Evolutionary conservation across 1,140 invertebrate species (phyloP), one percentile per base, ranked within the genome.

Genomic region (Euura saliciscinereae): DNA sequence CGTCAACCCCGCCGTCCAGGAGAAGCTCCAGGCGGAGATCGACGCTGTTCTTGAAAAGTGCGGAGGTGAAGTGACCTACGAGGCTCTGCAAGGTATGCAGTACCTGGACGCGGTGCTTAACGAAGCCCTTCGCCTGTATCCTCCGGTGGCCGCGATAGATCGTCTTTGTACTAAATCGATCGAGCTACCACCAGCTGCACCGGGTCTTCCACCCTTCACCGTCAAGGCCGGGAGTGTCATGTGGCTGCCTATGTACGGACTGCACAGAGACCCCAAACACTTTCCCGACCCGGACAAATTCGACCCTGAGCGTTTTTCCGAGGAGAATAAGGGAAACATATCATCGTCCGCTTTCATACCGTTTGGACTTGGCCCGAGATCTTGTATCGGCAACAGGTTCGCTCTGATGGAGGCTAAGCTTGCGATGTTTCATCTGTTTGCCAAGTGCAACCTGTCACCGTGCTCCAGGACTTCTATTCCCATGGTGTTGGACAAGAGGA

Each of bases 221-320:
- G 45, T 90, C 0, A 83, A 88, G 11, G 77, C 77, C 4, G 89
- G 87, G 0, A 83, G 81, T 7, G 79, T 78, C 0, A 65, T 91
- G 1, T 80, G 82, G 11, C 81, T 91, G 10, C 86, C 88, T 0
- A 80, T 87, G 13, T 89, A 88, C 68, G 80, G 86, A 6, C 78
- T 94, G 5, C 93, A 94, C 74, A 82, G 87, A 2, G 89, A 93
- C 78, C 86, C 89, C 1, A 82, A 89, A 3, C 88, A 89, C 71
- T 94, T 88, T 83, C 88, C 91, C 0, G 85, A 93, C 46, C 92
- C 93, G 0, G 80, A 91, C 2, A 83, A 79, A 42, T 93, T 91
- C 51, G 76, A 85, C 73, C 90, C 90, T 0, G 89, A 90, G 66
- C 78, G 90, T 68, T 91, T 90, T 68, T 68, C 82, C 2, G 84